Evolutionary conservation across 1,140 invertebrate species (phyloP).

Genomic region (Lepeophtheirus salmonis): DNA sequence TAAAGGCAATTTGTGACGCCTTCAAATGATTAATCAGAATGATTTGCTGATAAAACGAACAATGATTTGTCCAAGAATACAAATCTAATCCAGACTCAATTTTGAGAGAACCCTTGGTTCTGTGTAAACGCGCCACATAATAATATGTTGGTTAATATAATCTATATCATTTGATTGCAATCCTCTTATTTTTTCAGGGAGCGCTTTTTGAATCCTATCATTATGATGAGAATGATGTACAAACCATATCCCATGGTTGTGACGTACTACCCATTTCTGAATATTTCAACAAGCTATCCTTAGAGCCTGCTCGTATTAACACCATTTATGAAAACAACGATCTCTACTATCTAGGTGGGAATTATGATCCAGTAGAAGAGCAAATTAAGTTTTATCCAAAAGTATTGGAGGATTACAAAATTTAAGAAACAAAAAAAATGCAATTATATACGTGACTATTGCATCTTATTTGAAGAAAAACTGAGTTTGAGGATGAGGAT

Average conservation of each 20-base stretch:
- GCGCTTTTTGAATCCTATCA: constrained; percentile 80
- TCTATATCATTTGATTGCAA: constrained; percentile 1
- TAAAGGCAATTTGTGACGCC: too few relatives aligned
- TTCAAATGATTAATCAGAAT: too few relatives aligned
- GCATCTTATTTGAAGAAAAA: too few relatives aligned
- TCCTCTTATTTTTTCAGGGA: constrained; percentile 40
- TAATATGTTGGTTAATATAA: neutral
- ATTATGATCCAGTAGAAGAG: constrained; percentile 61
- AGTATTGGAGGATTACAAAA: constrained; percentile 21
- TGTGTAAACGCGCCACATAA: too few relatives aligned
- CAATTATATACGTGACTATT: too few relatives aligned
- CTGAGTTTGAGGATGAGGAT: too few relatives aligned
- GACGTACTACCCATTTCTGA: constrained; percentile 59
- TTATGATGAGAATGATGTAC: constrained; percentile 85
- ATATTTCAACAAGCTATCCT: constrained; percentile 42
- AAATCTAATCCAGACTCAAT: too few relatives aligned
- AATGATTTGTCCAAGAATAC: too few relatives aligned
- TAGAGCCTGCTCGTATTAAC: constrained; percentile 36
- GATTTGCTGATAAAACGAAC: too few relatives aligned
- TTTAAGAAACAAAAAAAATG: too few relatives aligned
- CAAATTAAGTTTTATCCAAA: constrained; percentile 46
- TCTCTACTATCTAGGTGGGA: constrained; percentile 75
- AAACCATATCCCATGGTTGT: constrained; percentile 88
- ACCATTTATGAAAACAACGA: constrained; percentile 47
- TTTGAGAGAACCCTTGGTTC: too few relatives aligned